Evolutionary conservation across 2,797 vertebrate species (phyloP).

Genomic region (Gallinago stenura): DNA sequence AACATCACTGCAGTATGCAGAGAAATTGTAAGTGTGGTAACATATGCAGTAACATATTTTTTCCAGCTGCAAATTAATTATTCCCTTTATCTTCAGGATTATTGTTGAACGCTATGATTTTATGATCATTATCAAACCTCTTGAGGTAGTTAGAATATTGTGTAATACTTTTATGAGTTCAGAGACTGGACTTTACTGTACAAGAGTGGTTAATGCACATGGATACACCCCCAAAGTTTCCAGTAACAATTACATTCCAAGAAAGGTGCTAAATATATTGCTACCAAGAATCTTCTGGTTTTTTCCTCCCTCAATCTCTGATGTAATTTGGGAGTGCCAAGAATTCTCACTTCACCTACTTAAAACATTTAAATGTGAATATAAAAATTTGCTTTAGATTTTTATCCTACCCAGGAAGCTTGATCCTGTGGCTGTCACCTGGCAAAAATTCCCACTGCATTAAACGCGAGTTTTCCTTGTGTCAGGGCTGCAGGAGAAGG

Average conservation of each 20-base stretch:
- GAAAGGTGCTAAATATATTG: conserved; percentile 71
- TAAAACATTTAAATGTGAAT: conserved; percentile 60
- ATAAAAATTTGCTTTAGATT: conserved; percentile 55
- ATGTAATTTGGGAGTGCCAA: conserved; percentile 52
- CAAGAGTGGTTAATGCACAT: conserved; percentile 36
- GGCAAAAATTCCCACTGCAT: conserved; percentile 21
- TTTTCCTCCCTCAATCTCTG: conserved; percentile 61
- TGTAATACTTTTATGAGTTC: conserved; percentile 59
- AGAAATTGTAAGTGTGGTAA: conserved; percentile 17
- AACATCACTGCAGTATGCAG: conserved; percentile 24
- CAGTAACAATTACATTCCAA: conserved; percentile 71
- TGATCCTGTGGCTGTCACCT: conserved; percentile 50
- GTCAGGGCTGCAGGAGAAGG: background rate
- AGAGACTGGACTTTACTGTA: conserved; percentile 47
- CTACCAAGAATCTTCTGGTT: conserved; percentile 60
- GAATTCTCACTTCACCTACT: conserved; percentile 54
- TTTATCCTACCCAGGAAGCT: conserved; percentile 40
- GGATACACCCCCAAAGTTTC: conserved; percentile 65
- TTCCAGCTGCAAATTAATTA: conserved; percentile 44
- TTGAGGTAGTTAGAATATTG: conserved; percentile 45
- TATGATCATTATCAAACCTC: conserved; percentile 26
- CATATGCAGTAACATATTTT: conserved; percentile 23
- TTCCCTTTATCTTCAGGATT: conserved; percentile 34
- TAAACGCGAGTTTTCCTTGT: background rate
- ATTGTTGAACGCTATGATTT: conserved; percentile 37